Evolutionary conservation across 2,113 vertebrate species (phyloP).

Genomic region (Perca flavescens): DNA sequence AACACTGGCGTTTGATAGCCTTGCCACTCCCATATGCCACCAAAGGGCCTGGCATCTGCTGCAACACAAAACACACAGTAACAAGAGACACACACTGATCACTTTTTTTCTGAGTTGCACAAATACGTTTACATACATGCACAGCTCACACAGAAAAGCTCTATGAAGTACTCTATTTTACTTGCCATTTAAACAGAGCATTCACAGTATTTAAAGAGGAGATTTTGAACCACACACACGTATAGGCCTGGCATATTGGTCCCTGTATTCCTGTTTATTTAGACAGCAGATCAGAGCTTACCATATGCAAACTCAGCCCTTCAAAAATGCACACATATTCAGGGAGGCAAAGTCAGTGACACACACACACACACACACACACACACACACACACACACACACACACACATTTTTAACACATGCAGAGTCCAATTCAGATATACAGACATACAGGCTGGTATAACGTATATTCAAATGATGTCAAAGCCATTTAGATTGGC

Average conservation of each 20-base stretch:
- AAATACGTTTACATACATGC: conserved; percentile 35
- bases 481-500: conserved; percentile 58
- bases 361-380: neutral
- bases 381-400: no score
- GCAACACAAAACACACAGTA: conserved; percentile 43
- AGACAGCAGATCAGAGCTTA: conserved; percentile 75
- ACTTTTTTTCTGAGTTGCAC: conserved; percentile 12
- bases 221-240: conserved; percentile 19
- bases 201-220: conserved; percentile 23
- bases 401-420: conserved; percentile 16
- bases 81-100: conserved; percentile 41
- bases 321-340: neutral
- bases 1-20: conserved; percentile 73
- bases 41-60: conserved; percentile 79
- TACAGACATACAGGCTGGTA: conserved; percentile 66
- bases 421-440: conserved; percentile 29
- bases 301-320: conserved; percentile 76
- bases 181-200: conserved; percentile 30
- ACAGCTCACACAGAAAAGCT: neutral
- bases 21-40: conserved; percentile 80
- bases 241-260: neutral
- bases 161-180: conserved; percentile 11
- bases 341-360: conserved; percentile 4
- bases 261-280: conserved; percentile 57
- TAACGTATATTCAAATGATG: conserved; percentile 83